Evolutionary conservation across 2,888 invertebrate species (phyloP).

Genomic region (Hofmannophila pseudospretella): DNA sequence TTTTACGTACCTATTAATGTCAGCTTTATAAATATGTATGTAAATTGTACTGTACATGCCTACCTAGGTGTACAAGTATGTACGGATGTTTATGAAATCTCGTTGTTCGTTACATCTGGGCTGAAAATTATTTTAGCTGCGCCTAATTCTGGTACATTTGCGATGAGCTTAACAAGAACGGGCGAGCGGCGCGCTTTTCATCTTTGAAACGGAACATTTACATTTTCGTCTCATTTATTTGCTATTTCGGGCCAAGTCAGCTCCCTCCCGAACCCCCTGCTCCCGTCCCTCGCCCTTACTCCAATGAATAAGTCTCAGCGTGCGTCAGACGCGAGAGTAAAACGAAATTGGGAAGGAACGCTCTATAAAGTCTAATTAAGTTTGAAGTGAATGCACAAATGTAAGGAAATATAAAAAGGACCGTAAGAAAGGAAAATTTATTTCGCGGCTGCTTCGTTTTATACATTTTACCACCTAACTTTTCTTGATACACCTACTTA

Average conservation of each 20-base stretch:
- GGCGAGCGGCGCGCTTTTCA: constrained; percentile 72
- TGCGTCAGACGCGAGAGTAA: constrained; percentile 67
- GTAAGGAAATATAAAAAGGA: constrained; percentile 68
- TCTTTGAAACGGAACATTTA: constrained; percentile 77
- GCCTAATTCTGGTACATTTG: constrained; percentile 76
- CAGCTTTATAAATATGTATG: constrained; percentile 10
- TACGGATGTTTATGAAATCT: constrained; percentile 25
- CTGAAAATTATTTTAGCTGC: constrained; percentile 70
- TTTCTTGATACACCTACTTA: background rate
- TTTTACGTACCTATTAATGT: no score
- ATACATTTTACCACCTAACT: constrained; percentile 9
- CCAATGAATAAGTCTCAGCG: constrained; percentile 73
- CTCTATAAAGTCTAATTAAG: constrained; percentile 78
- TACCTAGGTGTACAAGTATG: constrained; percentile 11
- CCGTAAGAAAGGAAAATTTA: constrained; percentile 50
- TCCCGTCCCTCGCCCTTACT: constrained; percentile 46
- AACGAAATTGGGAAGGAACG: constrained; percentile 75
- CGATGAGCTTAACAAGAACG: constrained; percentile 74
- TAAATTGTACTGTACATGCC: constrained; percentile 2
- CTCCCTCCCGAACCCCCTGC: constrained; percentile 29
- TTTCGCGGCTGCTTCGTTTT: constrained; percentile 26
- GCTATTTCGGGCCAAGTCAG: constrained; percentile 70
- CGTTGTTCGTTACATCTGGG: constrained; percentile 57
- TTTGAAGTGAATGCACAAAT: constrained; percentile 73
- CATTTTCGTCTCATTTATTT: constrained; percentile 79